phyloP scores from a whole-genome alignment of 2,113 vertebrate genomes.

The Trogon surrucura region DNA sequence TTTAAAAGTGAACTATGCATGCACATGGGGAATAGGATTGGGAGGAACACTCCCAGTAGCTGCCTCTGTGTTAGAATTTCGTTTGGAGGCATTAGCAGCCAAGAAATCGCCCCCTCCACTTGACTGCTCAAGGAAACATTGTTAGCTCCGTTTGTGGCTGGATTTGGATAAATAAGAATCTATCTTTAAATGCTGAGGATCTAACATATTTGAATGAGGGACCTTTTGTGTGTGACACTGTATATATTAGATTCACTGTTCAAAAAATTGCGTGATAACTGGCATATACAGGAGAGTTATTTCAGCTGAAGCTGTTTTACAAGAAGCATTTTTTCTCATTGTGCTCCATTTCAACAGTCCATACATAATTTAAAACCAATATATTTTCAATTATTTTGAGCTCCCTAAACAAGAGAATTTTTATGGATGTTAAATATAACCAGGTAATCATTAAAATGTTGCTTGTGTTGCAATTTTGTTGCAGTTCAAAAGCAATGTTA shows the following conservation, averaged over 20 bases:
- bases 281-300: neutral
- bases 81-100: neutral
- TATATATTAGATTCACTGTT: neutral
- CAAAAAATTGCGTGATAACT: neutral
- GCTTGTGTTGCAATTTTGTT: constrained; percentile 67
- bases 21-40: rapidly evolving
- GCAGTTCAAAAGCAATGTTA: constrained; percentile 69
- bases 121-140: neutral
- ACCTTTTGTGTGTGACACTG: neutral
- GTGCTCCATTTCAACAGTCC: neutral
- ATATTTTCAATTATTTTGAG: constrained; percentile 72
- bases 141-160: neutral
- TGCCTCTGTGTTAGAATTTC: neutral
- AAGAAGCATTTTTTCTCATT: neutral
- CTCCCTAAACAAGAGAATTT: constrained; percentile 67
- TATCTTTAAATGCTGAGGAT: neutral
- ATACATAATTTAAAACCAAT: constrained; percentile 73
- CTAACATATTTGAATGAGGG: neutral
- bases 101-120: neutral
- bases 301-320: neutral
- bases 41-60: neutral
- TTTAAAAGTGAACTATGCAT: neutral
- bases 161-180: neutral
- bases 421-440: constrained; percentile 72
- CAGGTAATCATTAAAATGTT: constrained; percentile 78